phyloP scores from a whole-genome alignment of 2,888 invertebrate species.

The Melipona beecheii region DNA sequence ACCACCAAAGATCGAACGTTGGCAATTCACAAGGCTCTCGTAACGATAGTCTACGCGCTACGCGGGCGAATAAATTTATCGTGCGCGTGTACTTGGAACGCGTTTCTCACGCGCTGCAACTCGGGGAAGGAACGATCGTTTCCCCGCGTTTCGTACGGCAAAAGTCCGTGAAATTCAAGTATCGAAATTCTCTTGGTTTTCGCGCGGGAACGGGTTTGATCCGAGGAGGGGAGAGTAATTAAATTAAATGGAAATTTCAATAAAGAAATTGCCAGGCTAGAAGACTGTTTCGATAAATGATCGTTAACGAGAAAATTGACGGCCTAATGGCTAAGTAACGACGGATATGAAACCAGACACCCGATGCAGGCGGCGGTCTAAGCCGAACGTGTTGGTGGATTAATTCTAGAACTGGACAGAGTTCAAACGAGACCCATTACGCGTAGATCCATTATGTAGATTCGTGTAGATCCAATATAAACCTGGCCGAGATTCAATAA shows the following conservation, averaged over 20 bases:
- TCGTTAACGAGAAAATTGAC: neutral
- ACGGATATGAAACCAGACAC: neutral
- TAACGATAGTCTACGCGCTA: neutral
- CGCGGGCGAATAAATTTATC: neutral
- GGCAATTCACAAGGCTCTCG: neutral
- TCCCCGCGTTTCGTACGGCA: no score
- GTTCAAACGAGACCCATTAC: constrained; percentile 5
- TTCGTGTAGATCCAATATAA: neutral
- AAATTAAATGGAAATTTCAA: no score
- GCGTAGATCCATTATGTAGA: neutral
- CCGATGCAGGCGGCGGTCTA: neutral
- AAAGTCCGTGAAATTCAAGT: no score
- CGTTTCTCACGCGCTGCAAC: neutral
- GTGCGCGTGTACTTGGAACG: neutral
- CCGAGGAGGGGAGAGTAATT: no score
- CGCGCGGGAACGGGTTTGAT: no score
- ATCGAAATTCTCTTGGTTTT: no score
- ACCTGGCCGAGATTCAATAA: constrained; percentile 5
- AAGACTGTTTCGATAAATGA: neutral
- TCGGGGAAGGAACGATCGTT: no score
- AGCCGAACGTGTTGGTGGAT: neutral
- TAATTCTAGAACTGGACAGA: neutral
- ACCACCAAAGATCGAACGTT: neutral
- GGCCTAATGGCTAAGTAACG: neutral
- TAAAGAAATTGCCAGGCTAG: no score